Evolutionary conservation across 2,113 vertebrate genomes (phyloP), one percentile per base, ranked within the genome.

Genomic region (Pelecanoides urinatrix): DNA sequence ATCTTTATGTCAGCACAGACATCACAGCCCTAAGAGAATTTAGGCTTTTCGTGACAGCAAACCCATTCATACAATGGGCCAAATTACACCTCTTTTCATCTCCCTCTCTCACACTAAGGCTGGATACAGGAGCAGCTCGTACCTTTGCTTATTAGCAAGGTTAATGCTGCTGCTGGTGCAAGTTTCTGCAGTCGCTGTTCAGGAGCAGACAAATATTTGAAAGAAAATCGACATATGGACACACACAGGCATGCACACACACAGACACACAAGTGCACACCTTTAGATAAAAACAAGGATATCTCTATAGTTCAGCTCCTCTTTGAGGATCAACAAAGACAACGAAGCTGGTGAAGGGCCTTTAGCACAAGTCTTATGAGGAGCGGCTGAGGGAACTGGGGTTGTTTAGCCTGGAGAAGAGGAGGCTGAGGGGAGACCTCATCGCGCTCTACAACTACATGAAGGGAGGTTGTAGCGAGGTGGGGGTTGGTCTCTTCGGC

Each of bases 81-180:
- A 62, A 56, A 87, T 71, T 70, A 86, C 92, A 76, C 7, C 25
- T 73, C 40, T 68, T 78, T 76, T 66, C 40, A 34, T 58, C 75
- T 91, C 59, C 26, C 19, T 86, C 7, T 80, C 40, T 90, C 53
- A 59, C 34, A 18, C 53, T 32, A 22, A 70, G 34, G 22, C 63
- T 88, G 72, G 44, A 34, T 0, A 0, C 66, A 62, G 90, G 16
- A 71, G 29, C 40, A 79, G 70, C 53, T 94, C 3, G 0, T 83
- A 63, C 81, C 29, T 81, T 65, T 91, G 77, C n/a, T 49, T 53
- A 65, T 91, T 81, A 85, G 65, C 70, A 56, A 91, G 71, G 73
- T 93, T 91, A 82, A 67, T 92, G 73, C 56, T 94, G 65, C 67
- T 88, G 66, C 22, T 84, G 63, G n/a, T 78, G 27, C 61, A 90